A percentile compares a stretch with the other conserved stretches of the same genome.
Conservation (phyloP, 1,140 invertebrate genomes). For the Cydia amplana region DNA sequence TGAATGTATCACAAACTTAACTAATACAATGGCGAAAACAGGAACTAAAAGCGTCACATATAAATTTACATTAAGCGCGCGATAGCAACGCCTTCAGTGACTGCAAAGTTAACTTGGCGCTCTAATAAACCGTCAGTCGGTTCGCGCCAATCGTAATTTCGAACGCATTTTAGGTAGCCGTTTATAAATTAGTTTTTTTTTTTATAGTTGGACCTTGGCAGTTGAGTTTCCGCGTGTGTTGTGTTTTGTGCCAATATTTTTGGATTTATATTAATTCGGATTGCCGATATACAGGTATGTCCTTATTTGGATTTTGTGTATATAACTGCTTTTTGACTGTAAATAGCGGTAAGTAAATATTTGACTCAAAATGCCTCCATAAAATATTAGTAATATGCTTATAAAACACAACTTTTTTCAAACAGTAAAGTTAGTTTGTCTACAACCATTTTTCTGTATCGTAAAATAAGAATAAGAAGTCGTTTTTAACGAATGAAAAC, state of each 20-base stretch:
- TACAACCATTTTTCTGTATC: no score
- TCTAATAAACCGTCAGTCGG: slow-evolving; percentile 7
- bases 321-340: no score
- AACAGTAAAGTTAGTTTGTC: neutral
- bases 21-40: neutral
- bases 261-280: neutral
- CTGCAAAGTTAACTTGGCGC: slow-evolving; percentile 10
- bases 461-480: no score
- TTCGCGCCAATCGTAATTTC: slow-evolving; percentile 30
- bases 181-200: slow-evolving; percentile 28
- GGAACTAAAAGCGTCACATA: slow-evolving; percentile 14
- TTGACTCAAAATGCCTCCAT: no score
- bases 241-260: slow-evolving; percentile 27
- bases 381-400: no score
- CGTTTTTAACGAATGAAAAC: no score
- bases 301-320: no score
- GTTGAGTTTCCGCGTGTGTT: neutral
- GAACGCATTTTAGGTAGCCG: slow-evolving; percentile 28
- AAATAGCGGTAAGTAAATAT: neutral
- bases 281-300: neutral
- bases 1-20: slow-evolving; percentile 9
- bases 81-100: neutral
- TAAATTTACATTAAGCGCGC: slow-evolving; percentile 3
- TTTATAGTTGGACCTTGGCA: neutral
- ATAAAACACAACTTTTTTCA: neutral